A percentile compares a stretch with the other conserved stretches of the same genome.
phyloP scores from a whole-genome alignment of 2,888 invertebrate genomes.

The Luperina testacea region DNA sequence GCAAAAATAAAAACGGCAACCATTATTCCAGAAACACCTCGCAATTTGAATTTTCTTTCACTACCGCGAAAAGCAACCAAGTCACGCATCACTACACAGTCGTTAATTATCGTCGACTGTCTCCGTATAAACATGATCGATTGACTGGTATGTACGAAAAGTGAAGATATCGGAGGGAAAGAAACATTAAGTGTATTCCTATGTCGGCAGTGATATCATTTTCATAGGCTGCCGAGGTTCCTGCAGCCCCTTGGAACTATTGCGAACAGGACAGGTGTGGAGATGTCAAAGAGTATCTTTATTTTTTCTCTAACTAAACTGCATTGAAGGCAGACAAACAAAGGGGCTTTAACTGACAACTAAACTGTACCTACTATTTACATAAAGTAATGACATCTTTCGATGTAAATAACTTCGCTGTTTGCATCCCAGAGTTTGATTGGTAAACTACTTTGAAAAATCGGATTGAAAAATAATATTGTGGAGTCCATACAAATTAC shows the following conservation, averaged over 20 bases:
- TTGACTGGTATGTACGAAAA: slow-evolving; percentile 74
- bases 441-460: neutral
- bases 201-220: slow-evolving; percentile 88
- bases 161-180: slow-evolving; percentile 85
- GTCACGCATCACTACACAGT: slow-evolving; percentile 63
- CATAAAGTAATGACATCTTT: neutral
- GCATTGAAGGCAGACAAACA: neutral
- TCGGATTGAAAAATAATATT: neutral
- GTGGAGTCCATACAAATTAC: neutral
- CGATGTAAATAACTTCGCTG: neutral
- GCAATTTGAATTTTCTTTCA: slow-evolving; percentile 59
- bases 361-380: neutral
- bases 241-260: slow-evolving; percentile 80
- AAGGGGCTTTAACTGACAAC: neutral
- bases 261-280: slow-evolving; percentile 71
- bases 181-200: slow-evolving; percentile 89
- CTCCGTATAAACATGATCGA: slow-evolving; percentile 84
- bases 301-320: neutral
- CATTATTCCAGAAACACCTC: slow-evolving; percentile 28
- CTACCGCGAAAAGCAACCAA: slow-evolving; percentile 45
- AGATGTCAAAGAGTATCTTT: slow-evolving; percentile 55
- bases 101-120: slow-evolving; percentile 78
- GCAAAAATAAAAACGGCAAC: neutral
- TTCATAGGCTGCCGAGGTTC: slow-evolving; percentile 84
- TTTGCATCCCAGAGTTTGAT: neutral